These are phyloP conservation scores for Plutomurus gul DNA, from an alignment of 1,140 invertebrate genomes.

Conservation along the genomic window DNA sequence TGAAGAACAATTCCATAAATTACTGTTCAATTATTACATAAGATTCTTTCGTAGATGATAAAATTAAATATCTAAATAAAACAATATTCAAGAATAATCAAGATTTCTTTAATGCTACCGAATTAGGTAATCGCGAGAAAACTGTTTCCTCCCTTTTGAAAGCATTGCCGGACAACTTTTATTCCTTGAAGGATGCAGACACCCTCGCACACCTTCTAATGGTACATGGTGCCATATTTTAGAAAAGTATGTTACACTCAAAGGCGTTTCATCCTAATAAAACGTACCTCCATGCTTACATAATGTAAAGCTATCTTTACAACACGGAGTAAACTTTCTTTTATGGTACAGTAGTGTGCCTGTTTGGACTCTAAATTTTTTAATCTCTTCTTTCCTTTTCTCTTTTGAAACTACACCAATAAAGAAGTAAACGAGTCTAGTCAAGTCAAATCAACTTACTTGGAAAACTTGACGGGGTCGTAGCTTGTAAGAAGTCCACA, in stretches of 20 bases:
- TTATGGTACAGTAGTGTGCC: conserved; percentile 12
- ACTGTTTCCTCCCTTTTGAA: no score
- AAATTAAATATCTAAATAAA: no score
- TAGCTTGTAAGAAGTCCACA: conserved; percentile 77
- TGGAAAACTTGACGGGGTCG: conserved; percentile 84
- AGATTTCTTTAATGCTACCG: no score
- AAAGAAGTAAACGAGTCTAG: background rate
- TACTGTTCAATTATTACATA: no score
- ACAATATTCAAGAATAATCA: no score
- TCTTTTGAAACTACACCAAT: background rate
- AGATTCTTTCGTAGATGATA: no score
- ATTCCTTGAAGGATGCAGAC: no score
- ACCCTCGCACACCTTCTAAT: no score
- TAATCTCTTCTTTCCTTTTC: conserved; percentile 6
- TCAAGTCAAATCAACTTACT: conserved; percentile 61
- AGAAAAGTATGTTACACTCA: conserved; percentile 7
- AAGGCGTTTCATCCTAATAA: conserved; percentile 15
- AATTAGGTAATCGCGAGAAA: no score
- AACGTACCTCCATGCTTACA: background rate
- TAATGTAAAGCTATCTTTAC: background rate
- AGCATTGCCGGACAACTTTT: no score
- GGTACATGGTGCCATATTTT: background rate
- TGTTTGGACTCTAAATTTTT: conserved; percentile 24
- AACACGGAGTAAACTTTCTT: background rate
- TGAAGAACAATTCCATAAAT: no score